Base-by-base conservation (phyloP, 1,140 invertebrate genomes). In the Bombus impatiens region DNA sequence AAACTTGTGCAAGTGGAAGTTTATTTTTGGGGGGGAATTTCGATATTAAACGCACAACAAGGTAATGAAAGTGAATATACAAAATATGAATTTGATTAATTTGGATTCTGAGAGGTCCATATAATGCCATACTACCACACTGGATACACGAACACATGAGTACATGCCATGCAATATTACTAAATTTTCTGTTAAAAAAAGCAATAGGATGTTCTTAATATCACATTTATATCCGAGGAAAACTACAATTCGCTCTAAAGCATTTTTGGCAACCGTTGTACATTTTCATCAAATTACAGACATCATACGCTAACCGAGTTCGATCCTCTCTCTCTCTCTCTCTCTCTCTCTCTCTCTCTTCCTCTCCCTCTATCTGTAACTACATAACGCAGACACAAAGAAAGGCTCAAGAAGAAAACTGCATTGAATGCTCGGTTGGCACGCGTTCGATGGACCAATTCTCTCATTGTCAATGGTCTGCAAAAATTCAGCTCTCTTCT, bases 361-460 rank as follows among this genome's bases (percentile, higher is more conserved):
- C 1, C 15, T 32, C 2, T 67, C 1, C 0, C 6, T 67, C 6
- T 32, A 9, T 32, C 1, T 8, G n/a, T 32, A 74, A 47, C n/a
- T 74, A 74, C 71, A 74, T 10, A 28, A 18, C 15, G 32, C 1
- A 67, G 15, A n/a, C 13, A 40, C 28, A 74, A 42, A 28, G n/a
- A 0, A 74, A 44, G 35, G 35, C 32, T 18, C 13, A 9, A 15
- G 59, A 70, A 32, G 40, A 59, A 42, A 57, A 59, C 32, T 79
- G 57, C 59, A 82, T 70, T 53, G 81, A 88, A 84, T 87, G 65
- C 57, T 78, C 81, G n/a, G 65, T 76, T 68, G 68, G 42, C 72
- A 62, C 62, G 80, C 32, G 79, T 42, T 65, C 82, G 87, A 88
- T 86, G 85, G 84, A 88, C 88, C 87, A 80, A 89, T 88, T 62